Percentiles rank a stretch among this genome's conserved stretches.
Evolutionary conservation across 2,113 vertebrate species (phyloP).

Genomic region (Amblyornis subalaris): DNA sequence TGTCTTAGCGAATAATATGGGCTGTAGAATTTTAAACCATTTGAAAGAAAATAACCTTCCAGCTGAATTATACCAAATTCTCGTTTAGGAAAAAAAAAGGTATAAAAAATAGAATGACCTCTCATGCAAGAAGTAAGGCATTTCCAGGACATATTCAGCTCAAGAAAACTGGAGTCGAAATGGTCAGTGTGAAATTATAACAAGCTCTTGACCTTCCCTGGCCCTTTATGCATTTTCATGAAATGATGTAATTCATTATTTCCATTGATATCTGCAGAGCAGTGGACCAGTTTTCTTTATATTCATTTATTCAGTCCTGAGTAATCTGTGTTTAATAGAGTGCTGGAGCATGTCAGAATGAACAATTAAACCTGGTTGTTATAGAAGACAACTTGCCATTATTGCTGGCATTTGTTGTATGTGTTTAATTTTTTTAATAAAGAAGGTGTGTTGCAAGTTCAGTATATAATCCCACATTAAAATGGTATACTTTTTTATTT

Average conservation of each 20-base stretch:
- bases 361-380: conserved; percentile 72
- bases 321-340: conserved; percentile 71
- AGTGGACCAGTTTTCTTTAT: conserved; percentile 41
- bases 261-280: conserved; percentile 29
- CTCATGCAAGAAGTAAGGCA: background rate
- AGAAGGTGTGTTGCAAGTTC: background rate
- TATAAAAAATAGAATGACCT: background rate
- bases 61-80: background rate
- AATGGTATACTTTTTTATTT: background rate
- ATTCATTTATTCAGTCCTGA: conserved; percentile 70
- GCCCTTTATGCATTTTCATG: conserved; percentile 45
- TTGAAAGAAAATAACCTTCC: background rate
- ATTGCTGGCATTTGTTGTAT: conserved; percentile 22
- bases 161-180: conserved; percentile 42
- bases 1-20: background rate
- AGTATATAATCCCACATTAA: background rate
- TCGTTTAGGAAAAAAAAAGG: background rate
- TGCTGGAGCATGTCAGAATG: conserved; percentile 59
- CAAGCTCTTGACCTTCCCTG: conserved; percentile 54
- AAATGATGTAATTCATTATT: conserved; percentile 59
- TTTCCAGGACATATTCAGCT: background rate
- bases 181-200: conserved; percentile 22
- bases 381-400: conserved; percentile 55
- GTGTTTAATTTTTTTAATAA: conserved; percentile 60
- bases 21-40: background rate